phyloP scores from a whole-genome alignment of 2,888 invertebrate species.

The Xanthia togata region DNA sequence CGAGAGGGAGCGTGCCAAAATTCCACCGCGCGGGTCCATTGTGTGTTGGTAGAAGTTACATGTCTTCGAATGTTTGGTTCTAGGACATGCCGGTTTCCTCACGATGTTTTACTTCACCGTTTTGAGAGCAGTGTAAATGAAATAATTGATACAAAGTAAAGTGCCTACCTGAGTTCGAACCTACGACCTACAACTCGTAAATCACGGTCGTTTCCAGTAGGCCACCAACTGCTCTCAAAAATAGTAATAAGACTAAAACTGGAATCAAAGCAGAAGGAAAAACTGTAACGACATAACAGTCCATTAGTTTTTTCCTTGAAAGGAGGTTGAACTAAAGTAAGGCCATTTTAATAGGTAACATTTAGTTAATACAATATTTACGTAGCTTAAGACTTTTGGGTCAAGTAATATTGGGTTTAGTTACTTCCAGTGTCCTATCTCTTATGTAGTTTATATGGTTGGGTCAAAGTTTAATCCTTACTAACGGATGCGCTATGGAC shows the following conservation, averaged over 20 bases:
- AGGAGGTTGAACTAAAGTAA: conserved; percentile 6
- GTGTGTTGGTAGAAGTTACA: no score
- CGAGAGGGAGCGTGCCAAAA: no score
- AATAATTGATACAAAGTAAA: no score
- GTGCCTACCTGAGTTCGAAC: no score
- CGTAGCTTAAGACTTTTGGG: conserved; percentile 15
- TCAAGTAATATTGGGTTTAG: conserved; percentile 10
- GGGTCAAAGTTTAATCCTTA: conserved; percentile 40
- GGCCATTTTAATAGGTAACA: no score
- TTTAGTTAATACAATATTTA: conserved; percentile 49
- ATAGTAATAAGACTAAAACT: background rate
- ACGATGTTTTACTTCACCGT: no score
- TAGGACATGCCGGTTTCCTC: no score
- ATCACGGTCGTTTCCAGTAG: no score
- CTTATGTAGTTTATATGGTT: conserved; percentile 17
- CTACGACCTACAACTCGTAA: no score
- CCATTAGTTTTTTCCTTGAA: conserved; percentile 18
- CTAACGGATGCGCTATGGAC: background rate
- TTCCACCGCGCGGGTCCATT: no score
- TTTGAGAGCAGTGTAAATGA: no score
- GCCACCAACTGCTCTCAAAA: background rate
- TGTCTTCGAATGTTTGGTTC: no score
- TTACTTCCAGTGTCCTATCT: conserved; percentile 39
- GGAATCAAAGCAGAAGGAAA: background rate
- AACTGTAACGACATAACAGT: background rate